Conservation (phyloP, 1,140 invertebrate species). For the Anastatus disparis region DNA sequence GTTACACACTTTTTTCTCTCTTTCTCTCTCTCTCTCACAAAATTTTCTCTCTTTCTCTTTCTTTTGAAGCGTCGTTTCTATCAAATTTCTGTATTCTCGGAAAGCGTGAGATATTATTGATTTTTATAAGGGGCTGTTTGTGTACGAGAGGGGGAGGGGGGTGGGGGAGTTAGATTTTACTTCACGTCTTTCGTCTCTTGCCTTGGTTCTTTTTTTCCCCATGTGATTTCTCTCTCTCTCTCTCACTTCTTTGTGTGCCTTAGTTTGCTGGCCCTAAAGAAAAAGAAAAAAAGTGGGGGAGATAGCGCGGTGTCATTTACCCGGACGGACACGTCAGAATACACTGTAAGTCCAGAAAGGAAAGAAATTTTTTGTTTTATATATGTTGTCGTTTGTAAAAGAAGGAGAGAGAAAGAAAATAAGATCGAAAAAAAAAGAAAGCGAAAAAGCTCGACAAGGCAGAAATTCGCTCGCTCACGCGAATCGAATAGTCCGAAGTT, state of each 20-base stretch:
- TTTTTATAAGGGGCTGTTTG: conserved; percentile 57
- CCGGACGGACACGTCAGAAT: conserved; percentile 34
- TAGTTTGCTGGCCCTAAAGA: conserved; percentile 30
- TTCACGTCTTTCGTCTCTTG: conserved; percentile 34
- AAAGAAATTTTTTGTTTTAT: conserved; percentile 24
- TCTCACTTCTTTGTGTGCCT: background rate
- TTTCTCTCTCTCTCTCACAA: background rate
- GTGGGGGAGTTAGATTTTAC: conserved; percentile 46
- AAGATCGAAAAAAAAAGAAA: too few species aligned
- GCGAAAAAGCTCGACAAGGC: conserved; percentile 12
- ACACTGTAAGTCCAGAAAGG: conserved; percentile 19
- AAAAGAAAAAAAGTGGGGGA: conserved; percentile 35
- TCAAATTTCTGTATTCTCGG: conserved; percentile 39
- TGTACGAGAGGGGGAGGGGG: conserved; percentile 34
- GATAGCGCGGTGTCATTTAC: conserved; percentile 43
- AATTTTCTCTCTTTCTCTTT: background rate
- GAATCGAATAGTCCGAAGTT: conserved; percentile 16
- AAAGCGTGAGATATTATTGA: conserved; percentile 68
- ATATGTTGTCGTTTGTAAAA: background rate
- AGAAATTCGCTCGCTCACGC: conserved; percentile 31
- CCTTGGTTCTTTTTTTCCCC: conserved; percentile 27
- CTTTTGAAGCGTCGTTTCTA: conserved; percentile 10
- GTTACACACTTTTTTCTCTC: background rate
- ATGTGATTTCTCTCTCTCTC: conserved; percentile 30
- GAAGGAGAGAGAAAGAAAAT: background rate